Evolutionary conservation across 2,888 invertebrate genomes (phyloP), one percentile per base, ranked within the genome.

Genomic region (Acanthopleura granulata): DNA sequence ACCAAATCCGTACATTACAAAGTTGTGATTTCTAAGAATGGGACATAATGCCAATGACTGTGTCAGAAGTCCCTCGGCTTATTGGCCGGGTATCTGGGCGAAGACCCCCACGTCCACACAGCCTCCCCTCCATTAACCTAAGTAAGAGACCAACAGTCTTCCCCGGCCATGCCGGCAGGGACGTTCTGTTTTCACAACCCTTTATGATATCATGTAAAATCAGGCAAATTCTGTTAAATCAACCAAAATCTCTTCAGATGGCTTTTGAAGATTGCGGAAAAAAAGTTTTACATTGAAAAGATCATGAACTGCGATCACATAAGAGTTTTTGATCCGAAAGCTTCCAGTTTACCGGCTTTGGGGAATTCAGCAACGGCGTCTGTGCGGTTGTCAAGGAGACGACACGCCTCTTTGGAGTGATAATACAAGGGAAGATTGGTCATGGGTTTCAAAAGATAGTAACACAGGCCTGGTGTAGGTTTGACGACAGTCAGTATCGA

Each of bases 11-110:
- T 27, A 22, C 66, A 66, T 66, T 66, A 66, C 27, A 27, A 16
- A 66, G 66, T 66, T 66, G 29, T 66, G 66, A 66, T 66, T 66
- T 66, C 66, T 22, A 66, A 66, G 66, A 66, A 66, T 66, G 66
- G 29, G 18, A 27, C 16, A 27, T 27, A 57, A 57, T 57, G 22
- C 57, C 40, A 40, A 40, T 40, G 40, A 40, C 40, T 40, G 40
- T 40, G 40, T 40, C 9, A 40, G 40, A 6, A 40, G 40, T 40
- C 40, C 22, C 6, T 57, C 57, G 12, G 57, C 57, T 57, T 57
- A n/a, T 12, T 57, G 57, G 57, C n/a, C 40, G 40, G 40, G 40
- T 40, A 40, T 40, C 40, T 40, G 40, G 40, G 40, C 3, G 40
- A 40, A 40, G 40, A 40, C 40, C 40, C 40, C 40, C 40, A 40